These are phyloP conservation scores for Mycteria americana DNA, from an alignment of 2,797 vertebrate species.

Conservation along the genomic window DNA sequence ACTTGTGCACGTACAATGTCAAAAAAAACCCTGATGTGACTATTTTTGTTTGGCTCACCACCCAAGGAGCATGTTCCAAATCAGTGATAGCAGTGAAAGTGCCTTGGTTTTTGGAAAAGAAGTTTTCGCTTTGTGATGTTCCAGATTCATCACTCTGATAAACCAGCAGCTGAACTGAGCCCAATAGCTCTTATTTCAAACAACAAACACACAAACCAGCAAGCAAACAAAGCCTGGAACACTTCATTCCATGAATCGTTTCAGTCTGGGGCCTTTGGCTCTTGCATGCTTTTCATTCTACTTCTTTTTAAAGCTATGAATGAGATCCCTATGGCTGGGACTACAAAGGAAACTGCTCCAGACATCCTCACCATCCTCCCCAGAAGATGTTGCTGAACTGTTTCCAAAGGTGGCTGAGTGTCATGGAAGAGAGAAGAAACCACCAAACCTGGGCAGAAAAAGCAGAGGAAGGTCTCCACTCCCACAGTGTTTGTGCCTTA, in stretches of 20 bases:
- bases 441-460: neutral
- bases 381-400: neutral
- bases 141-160: neutral
- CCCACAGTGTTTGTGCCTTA: neutral
- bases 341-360: neutral
- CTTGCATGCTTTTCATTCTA: neutral
- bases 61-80: neutral
- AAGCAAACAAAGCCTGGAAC: constrained; percentile 17
- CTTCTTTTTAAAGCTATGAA: neutral
- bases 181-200: constrained; percentile 7
- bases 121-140: neutral
- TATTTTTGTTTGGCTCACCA: neutral
- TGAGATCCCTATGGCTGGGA: neutral
- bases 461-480: neutral
- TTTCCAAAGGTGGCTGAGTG: neutral
- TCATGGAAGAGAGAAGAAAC: neutral
- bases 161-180: neutral
- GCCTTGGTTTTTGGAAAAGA: neutral
- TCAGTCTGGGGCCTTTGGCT: neutral
- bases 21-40: neutral
- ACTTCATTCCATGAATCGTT: neutral
- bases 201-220: neutral
- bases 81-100: neutral
- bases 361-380: neutral
- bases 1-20: neutral